Conservation (phyloP, 2,888 invertebrate species). For the Drosophila subsilvestris region DNA sequence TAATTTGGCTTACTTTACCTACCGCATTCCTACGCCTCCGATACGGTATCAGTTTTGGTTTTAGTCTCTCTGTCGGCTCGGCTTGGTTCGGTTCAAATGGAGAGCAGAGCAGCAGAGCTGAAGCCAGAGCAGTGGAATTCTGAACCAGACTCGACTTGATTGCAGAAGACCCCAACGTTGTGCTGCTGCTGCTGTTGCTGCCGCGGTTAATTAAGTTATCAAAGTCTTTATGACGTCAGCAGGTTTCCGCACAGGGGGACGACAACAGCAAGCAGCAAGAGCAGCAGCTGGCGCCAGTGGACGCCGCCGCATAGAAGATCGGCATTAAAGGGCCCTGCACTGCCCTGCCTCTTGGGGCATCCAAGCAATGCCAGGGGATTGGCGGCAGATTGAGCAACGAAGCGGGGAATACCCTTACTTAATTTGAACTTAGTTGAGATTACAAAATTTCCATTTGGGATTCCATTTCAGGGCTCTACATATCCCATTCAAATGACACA, state of each 20-base stretch:
- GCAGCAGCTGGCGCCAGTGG: slow-evolving; percentile 37
- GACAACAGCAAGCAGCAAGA: not conserved
- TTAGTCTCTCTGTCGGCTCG: not conserved
- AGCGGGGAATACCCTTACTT: not conserved
- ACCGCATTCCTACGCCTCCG: slow-evolving; percentile 69
- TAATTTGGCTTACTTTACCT: slow-evolving; percentile 79
- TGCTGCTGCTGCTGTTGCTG: slow-evolving; percentile 17
- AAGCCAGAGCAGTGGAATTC: slow-evolving; percentile 12
- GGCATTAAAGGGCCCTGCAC: not conserved
- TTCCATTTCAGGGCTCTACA: too few relatives aligned
- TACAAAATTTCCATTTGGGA: too few relatives aligned
- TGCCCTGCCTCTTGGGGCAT: slow-evolving; percentile 24
- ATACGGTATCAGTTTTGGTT: slow-evolving; percentile 7
- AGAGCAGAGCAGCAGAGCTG: slow-evolving; percentile 52
- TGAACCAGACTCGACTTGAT: slow-evolving; percentile 29
- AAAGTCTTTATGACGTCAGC: slow-evolving; percentile 77
- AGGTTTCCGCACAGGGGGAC: slow-evolving; percentile 25
- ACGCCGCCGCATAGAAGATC: slow-evolving; percentile 42
- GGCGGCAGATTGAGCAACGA: not conserved
- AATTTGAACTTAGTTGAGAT: too few relatives aligned
- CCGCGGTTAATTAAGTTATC: slow-evolving; percentile 75
- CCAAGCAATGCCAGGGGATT: slow-evolving; percentile 29
- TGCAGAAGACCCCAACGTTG: slow-evolving; percentile 15
- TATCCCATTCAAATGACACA: too few relatives aligned
- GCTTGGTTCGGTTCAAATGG: slow-evolving; percentile 41